phyloP scores from a whole-genome alignment of 2,888 invertebrate genomes.

The Panopea generosa region DNA sequence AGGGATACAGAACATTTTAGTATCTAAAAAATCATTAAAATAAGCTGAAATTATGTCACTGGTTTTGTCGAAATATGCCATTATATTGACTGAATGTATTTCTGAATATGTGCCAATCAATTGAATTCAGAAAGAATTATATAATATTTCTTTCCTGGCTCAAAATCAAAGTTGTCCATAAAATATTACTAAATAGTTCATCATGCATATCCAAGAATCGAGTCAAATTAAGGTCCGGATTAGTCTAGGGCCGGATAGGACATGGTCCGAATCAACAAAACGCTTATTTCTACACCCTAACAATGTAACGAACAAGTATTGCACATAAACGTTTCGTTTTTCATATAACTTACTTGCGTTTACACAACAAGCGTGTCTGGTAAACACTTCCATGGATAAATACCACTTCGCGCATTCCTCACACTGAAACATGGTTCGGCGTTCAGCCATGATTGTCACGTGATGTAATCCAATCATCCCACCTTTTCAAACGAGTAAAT shows the following conservation, averaged over 20 bases:
- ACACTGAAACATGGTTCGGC: slow-evolving; percentile 23
- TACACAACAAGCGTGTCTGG: slow-evolving; percentile 18
- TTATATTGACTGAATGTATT: slow-evolving; percentile 3
- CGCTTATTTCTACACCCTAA: too few species aligned
- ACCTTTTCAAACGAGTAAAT: slow-evolving; percentile 2
- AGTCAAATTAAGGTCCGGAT: slow-evolving; percentile 3
- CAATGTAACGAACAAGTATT: too few species aligned
- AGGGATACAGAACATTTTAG: slow-evolving; percentile 3
- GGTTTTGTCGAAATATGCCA: slow-evolving; percentile 1
- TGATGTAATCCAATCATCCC: slow-evolving; percentile 21
- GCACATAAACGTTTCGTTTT: too few species aligned
- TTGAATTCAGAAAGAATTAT: too few species aligned
- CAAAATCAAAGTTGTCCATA: too few species aligned
- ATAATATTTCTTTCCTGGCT: too few species aligned
- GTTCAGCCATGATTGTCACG: slow-evolving; percentile 16
- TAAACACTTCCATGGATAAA: slow-evolving; percentile 26
- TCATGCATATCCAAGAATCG: slow-evolving; percentile 1
- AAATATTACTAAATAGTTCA: too few species aligned
- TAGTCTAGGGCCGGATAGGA: too few species aligned
- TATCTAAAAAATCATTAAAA: slow-evolving; percentile 1
- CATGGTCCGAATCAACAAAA: too few species aligned
- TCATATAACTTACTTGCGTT: too few species aligned
- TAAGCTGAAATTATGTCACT: too few species aligned
- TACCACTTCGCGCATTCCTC: slow-evolving; percentile 17
- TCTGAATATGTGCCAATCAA: slow-evolving; percentile 3